phyloP scores from a whole-genome alignment of 2,888 invertebrate genomes.

The Hirtodrosophila trivittata region DNA sequence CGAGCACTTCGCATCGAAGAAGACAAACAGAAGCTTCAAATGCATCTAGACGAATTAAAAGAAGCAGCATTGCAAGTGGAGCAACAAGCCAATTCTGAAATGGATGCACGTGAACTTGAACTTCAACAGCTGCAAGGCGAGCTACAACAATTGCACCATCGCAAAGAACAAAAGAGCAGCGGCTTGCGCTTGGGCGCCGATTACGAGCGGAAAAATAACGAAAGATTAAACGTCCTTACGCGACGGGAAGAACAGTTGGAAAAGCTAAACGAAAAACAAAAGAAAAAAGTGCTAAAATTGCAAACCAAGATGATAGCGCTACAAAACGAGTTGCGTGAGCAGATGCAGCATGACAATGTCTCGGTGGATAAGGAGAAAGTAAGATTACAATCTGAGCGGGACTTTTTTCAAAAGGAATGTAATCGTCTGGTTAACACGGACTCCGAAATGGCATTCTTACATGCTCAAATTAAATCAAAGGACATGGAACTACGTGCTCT shows the following conservation, averaged over 20 bases:
- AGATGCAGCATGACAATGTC: conserved; percentile 42
- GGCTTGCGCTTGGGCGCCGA: conserved; percentile 23
- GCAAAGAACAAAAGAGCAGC: conserved; percentile 38
- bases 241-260: too few relatives aligned
- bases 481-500: conserved; percentile 80
- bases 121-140: conserved; percentile 79
- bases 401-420: conserved; percentile 83
- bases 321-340: conserved; percentile 57
- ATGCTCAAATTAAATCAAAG: conserved; percentile 81
- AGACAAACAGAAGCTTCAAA: conserved; percentile 88
- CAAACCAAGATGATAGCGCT: conserved; percentile 78
- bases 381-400: conserved; percentile 81
- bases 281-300: conserved; percentile 85
- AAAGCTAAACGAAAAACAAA: conserved; percentile 85
- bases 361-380: conserved; percentile 81
- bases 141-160: conserved; percentile 56
- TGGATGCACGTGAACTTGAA: conserved; percentile 86
- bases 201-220: too few relatives aligned
- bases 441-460: conserved; percentile 80
- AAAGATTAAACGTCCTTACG: too few relatives aligned
- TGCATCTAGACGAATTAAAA: conserved; percentile 89
- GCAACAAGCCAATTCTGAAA: conserved; percentile 89
- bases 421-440: conserved; percentile 79
- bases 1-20: conserved; percentile 90
- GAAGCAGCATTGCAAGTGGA: conserved; percentile 90